These are phyloP conservation scores for Oncorhynchus kisutch DNA, from an alignment of 2,113 vertebrate genomes.

Conservation along the genomic window DNA sequence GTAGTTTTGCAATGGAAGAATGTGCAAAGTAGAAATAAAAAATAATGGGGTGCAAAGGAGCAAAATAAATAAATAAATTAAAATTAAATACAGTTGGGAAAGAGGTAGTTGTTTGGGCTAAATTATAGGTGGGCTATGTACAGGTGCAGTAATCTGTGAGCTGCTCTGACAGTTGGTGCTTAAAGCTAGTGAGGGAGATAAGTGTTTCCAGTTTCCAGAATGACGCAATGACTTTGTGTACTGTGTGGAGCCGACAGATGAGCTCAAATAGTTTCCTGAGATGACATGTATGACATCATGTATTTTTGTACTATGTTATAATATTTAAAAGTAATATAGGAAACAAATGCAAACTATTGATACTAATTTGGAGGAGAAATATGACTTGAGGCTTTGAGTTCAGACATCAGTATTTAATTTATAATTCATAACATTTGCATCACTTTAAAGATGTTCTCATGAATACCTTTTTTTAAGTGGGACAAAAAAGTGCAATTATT, in stretches of 20 bases:
- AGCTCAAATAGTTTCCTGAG: not conserved
- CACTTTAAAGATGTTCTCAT: conserved; percentile 60
- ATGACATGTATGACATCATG: not conserved
- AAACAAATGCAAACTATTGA: not conserved
- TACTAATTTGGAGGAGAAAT: conserved; percentile 15
- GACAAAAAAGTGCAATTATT: conserved; percentile 76
- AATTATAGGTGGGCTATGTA: no score
- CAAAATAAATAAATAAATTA: no score
- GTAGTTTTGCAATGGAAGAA: no score
- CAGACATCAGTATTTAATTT: conserved; percentile 75
- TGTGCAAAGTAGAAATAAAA: no score
- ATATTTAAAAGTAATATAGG: no score
- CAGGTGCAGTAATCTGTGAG: no score
- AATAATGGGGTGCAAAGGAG: no score
- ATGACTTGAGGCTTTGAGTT: conserved; percentile 26
- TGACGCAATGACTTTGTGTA: conserved; percentile 93
- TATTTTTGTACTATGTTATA: not conserved
- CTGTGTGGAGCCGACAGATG: conserved; percentile 77
- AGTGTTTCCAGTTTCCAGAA: no score
- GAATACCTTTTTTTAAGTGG: conserved; percentile 55
- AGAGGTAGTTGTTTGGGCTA: no score
- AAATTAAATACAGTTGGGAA: no score
- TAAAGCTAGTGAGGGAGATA: no score
- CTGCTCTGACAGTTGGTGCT: no score
- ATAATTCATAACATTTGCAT: conserved; percentile 71